Evolutionary conservation across 2,888 invertebrate species (phyloP).

Genomic region (Zele albiditarsus): DNA sequence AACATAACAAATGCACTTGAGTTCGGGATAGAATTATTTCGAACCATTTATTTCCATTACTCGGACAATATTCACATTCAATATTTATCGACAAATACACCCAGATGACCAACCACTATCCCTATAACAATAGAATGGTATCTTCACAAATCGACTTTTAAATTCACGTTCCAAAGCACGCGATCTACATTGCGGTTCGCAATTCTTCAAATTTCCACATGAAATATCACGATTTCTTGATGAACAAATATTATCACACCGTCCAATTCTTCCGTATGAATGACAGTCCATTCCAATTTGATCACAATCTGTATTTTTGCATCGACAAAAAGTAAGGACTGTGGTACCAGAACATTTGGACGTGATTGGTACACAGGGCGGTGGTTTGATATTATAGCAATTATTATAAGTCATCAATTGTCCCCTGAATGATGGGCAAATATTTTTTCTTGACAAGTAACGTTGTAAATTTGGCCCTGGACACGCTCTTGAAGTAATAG

Average conservation of each 20-base stretch:
- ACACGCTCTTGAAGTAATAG: constrained; percentile 36
- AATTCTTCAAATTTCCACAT: constrained; percentile 5
- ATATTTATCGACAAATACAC: constrained; percentile 17
- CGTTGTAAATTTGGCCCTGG: constrained; percentile 55
- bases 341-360: not conserved
- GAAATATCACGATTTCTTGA: not conserved
- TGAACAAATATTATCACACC: not conserved
- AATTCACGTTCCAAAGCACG: constrained; percentile 55
- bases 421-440: constrained; percentile 50
- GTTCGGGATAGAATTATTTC: no score
- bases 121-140: constrained; percentile 42
- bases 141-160: constrained; percentile 56
- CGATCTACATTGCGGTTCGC: constrained; percentile 54
- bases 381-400: not conserved
- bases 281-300: not conserved
- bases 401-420: constrained; percentile 47
- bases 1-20: no score
- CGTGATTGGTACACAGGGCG: not conserved
- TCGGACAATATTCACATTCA: not conserved
- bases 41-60: constrained; percentile 24
- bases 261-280: not conserved
- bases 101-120: constrained; percentile 2
- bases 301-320: not conserved
- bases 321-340: constrained; percentile 27
- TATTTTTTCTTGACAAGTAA: constrained; percentile 50